A percentile compares a stretch with the other conserved stretches of the same genome.
Conservation (phyloP, 64 coral and sea anemone genomes). For the Montipora cactus region DNA sequence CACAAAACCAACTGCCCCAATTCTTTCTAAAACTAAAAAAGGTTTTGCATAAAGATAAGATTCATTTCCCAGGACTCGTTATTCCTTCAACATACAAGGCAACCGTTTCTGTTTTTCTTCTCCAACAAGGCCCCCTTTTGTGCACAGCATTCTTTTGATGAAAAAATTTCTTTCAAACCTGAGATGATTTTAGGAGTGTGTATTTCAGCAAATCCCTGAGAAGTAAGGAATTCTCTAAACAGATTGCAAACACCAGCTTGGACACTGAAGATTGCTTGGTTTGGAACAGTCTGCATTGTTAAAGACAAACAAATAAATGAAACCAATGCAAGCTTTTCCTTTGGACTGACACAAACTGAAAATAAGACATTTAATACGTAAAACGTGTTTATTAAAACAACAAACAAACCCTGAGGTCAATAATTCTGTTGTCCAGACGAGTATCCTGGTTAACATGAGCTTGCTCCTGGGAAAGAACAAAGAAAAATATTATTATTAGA, state of each 20-base stretch:
- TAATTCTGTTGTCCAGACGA: constrained; percentile 92
- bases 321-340: background rate
- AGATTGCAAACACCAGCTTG: constrained; percentile 94
- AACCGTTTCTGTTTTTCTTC: no score
- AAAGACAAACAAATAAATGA: background rate
- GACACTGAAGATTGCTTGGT: constrained; percentile 94
- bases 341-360: no score
- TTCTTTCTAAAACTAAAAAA: no score
- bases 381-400: background rate
- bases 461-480: constrained; percentile 30
- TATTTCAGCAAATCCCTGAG: constrained; percentile 89
- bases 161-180: constrained; percentile 48
- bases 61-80: no score
- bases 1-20: no score
- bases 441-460: constrained; percentile 96
- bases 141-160: no score
- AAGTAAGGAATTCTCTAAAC: constrained; percentile 87
- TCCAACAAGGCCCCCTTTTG: no score
- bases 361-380: no score
- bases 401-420: constrained; percentile 86
- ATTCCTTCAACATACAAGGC: no score
- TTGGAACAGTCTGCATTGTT: constrained; percentile 82
- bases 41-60: no score
- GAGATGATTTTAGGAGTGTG: constrained; percentile 99
- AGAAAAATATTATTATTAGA: background rate